Base-by-base conservation (phyloP, 2,888 invertebrate species). In the Hartigia nigra region DNA sequence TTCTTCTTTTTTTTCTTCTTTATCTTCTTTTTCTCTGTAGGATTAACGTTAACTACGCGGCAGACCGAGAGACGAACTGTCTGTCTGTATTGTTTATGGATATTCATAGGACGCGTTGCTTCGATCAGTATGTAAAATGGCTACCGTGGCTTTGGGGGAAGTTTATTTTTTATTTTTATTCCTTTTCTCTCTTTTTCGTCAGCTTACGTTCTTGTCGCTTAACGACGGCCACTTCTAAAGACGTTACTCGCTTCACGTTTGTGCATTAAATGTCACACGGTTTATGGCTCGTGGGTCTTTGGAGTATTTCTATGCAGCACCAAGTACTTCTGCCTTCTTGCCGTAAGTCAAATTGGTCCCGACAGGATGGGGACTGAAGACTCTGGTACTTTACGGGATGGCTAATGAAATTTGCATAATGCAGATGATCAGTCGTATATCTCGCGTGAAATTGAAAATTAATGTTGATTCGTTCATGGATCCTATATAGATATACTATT, bases 401-500 rank as follows among this genome's bases (percentile, higher is more conserved):
- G 69, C 74, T 74, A 37, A 79, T 79, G 70, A 76, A 79, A 79
- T 79, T 76, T 76, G 79, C 74, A 74, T 76, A 79, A 74, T 69
- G 76, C 72, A 79, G 72, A 37, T 69, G 76, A 74, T 70, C 74
- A 32, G 69, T 70, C 31, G 75, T 36, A 35, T 75, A 55, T 74
- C 74, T 31, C 31, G 72, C 76, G 36, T 79, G 76, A 77, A 79
- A 79, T 76, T 76, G 74, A 76, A 77, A 74, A 74, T 77, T 37
- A 69, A 76, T 70, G 77, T 79, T 79, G 77, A 79, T 74, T 79
- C 77, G 77, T 77, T 34, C 23, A 74, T 69, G 31, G 36, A 72
- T 72, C 23, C 14, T 9, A 23, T 5, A 55, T 55, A 23, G 2
- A 23, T 5, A 55, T 55, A 23, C 55, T 55, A 23, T 55, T 55